Evolutionary conservation across 2,797 vertebrate species (phyloP), one percentile per base, ranked within the genome.

Genomic region (Siniperca obscura): DNA sequence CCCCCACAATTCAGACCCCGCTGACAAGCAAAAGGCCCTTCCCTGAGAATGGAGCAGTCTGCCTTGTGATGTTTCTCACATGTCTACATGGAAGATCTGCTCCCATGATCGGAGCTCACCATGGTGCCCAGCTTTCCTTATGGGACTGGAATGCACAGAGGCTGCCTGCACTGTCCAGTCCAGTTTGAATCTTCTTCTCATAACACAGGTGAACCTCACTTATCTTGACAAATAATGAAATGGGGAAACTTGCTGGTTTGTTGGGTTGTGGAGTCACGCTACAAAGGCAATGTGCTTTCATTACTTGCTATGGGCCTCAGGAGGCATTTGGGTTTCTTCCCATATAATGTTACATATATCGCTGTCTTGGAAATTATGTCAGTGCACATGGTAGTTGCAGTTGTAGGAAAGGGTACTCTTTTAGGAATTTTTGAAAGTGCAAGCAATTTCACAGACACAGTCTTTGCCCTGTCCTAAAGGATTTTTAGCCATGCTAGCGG

Each of bases 11-110:
- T 81, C 70, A 85, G 78, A 84, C 84, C 86, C 91, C 6, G 87
- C 90, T 92, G 93, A 94, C 90, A 87, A 78, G 86, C 83, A 80
- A 83, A 89, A 89, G 86, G 81, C 66, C 89, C 77, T 78, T 85
- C 84, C 89, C 91, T 80, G 80, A 80, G 84, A 90, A 40, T 3
- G 22, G 27, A 62, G 81, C 84, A 52, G 83, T 53, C 68, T 36
- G 87, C 82, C 75, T 72, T 86, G 88, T 93, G 91, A 93, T 91
- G 89, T 88, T 80, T 92, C 87, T 92, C 93, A 92, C 87, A 85
- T 89, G 92, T 92, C 85, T 52, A 77, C 77, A 44, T 60, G 74
- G 89, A 87, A 72, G 87, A 76, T 87, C 82, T 74, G 88, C 87
- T 85, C 82, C 87, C 80, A 16, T 86, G 86, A 84, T 87, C 90